These are phyloP conservation scores for Selene dorsalis DNA, from an alignment of 2,797 vertebrate species.

Conservation along the genomic window DNA sequence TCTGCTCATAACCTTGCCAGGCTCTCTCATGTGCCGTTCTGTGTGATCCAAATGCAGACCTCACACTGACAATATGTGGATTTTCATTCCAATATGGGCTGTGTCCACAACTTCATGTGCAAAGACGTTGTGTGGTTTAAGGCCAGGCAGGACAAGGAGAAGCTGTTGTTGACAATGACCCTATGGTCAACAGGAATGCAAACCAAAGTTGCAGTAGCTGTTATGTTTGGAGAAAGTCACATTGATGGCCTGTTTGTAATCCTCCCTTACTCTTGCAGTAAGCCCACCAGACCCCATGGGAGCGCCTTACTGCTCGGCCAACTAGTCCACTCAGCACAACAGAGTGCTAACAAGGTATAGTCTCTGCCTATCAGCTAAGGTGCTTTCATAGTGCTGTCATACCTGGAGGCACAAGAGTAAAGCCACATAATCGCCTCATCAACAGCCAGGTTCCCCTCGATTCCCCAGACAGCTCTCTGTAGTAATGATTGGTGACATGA, in stretches of 20 bases:
- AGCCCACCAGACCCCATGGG: conserved; percentile 66
- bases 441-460: conserved; percentile 75
- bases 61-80: conserved; percentile 37
- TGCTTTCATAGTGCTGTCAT: conserved; percentile 75
- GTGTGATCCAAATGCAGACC: conserved; percentile 46
- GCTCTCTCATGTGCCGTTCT: conserved; percentile 36
- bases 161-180: conserved; percentile 47
- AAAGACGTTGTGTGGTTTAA: conserved; percentile 15
- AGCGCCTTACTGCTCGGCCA: conserved; percentile 64
- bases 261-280: conserved; percentile 60
- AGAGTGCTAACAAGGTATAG: conserved; percentile 79
- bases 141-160: conserved; percentile 21
- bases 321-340: conserved; percentile 78
- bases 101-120: conserved; percentile 12
- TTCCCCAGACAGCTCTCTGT: conserved; percentile 70
- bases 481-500: conserved; percentile 82
- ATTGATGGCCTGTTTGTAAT: conserved; percentile 67
- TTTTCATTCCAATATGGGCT: conserved; percentile 33
- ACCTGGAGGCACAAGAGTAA: conserved; percentile 75
- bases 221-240: conserved; percentile 49
- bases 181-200: conserved; percentile 40
- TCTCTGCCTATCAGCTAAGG: conserved; percentile 64
- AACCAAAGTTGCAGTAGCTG: conserved; percentile 54
- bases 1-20: conserved; percentile 54
- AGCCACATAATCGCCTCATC: conserved; percentile 84